Percentiles rank a stretch among this genome's conserved stretches.
phyloP scores from a whole-genome alignment of 1,140 invertebrate species.

The Halictus rubicundus region DNA sequence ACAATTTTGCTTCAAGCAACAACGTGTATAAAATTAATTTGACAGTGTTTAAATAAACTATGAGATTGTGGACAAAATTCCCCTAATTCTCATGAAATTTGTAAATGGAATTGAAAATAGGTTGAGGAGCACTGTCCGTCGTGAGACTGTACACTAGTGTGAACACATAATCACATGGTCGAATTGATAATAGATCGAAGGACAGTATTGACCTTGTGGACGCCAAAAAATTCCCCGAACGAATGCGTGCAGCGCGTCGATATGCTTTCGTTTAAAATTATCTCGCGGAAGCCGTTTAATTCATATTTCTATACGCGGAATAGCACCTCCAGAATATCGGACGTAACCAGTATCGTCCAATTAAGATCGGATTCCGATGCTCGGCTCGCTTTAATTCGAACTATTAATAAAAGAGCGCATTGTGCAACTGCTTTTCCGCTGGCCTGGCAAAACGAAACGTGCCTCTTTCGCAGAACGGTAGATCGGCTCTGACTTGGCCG shows the following conservation, averaged over 20 bases:
- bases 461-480: neutral
- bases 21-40: no score
- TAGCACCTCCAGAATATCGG: neutral
- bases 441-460: slow-evolving; percentile 19
- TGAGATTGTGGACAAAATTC: no score
- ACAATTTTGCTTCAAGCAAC: no score
- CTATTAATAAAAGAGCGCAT: slow-evolving; percentile 30
- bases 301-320: neutral
- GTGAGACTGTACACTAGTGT: no score
- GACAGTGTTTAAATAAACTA: no score
- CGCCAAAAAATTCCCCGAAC: neutral
- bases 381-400: slow-evolving; percentile 18
- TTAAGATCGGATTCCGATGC: slow-evolving; percentile 25
- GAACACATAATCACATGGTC: neutral
- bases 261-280: neutral
- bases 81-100: no score
- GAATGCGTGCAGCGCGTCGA: neutral
- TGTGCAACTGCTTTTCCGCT: slow-evolving; percentile 19
- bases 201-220: neutral
- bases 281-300: neutral
- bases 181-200: neutral
- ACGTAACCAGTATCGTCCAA: neutral
- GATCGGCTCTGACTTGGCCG: neutral
- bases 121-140: no score
- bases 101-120: no score